Evolutionary conservation across 2,113 vertebrate genomes (phyloP).

Genomic region (Phainopepla nitens): DNA sequence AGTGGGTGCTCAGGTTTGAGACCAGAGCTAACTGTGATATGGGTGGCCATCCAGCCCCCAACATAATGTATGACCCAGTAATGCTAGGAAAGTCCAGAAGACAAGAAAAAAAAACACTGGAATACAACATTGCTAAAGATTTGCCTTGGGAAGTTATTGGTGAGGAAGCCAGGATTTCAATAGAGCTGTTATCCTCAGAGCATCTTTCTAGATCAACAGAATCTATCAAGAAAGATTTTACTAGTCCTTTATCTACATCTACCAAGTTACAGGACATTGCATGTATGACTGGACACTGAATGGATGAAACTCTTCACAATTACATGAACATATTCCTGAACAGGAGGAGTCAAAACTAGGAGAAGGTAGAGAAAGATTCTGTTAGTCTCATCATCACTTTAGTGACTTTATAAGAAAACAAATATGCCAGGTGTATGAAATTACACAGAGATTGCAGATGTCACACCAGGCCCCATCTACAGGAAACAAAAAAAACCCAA

Average conservation of each 20-base stretch:
- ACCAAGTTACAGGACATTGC: neutral
- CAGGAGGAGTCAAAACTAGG: neutral
- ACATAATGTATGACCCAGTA: neutral
- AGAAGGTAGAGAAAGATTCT: neutral
- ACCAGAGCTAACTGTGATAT: neutral
- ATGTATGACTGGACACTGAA: neutral
- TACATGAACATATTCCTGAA: neutral
- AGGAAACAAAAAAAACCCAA: neutral
- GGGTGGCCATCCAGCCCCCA: neutral
- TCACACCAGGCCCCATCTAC: neutral
- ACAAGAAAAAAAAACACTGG: neutral
- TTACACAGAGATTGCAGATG: neutral
- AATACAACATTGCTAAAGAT: neutral
- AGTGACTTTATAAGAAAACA: neutral
- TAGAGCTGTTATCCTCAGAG: neutral
- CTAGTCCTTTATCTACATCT: neutral
- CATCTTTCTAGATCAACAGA: neutral
- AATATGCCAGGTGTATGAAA: neutral
- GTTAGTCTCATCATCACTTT: neutral
- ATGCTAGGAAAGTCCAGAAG: neutral
- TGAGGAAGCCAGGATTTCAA: neutral
- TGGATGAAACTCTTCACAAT: neutral
- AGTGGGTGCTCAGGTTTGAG: neutral
- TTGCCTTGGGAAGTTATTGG: neutral
- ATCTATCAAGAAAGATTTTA: neutral